These are phyloP conservation scores for Drosophila punjabiensis DNA, from an alignment of 1,140 invertebrate species.

Conservation along the genomic window DNA sequence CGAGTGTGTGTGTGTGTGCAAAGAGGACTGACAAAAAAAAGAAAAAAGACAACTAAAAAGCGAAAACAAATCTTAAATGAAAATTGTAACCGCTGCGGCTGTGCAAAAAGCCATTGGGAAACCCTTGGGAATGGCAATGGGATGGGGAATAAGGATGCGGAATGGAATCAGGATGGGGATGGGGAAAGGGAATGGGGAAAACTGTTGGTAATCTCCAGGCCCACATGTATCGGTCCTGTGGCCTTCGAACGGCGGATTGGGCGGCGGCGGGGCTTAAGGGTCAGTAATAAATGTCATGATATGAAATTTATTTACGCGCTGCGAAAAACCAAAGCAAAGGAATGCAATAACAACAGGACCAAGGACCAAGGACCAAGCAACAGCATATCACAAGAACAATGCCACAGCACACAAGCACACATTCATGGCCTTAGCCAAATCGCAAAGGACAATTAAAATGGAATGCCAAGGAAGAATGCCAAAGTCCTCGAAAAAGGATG, in stretches of 20 bases:
- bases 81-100: constrained; percentile 72
- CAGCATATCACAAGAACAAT: constrained; percentile 56
- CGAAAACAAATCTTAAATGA: constrained; percentile 81
- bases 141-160: constrained; percentile 10
- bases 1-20: constrained; percentile 28
- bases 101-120: constrained; percentile 58
- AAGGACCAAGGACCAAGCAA: constrained; percentile 33
- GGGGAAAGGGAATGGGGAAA: constrained; percentile 3
- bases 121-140: constrained; percentile 35
- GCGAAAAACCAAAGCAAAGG: constrained; percentile 78
- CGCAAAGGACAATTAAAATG: constrained; percentile 61
- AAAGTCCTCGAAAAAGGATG: constrained; percentile 29
- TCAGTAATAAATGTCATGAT: constrained; percentile 83
- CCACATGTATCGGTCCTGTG: constrained; percentile 54
- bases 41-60: constrained; percentile 36
- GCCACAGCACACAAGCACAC: constrained; percentile 41
- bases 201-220: constrained; percentile 62
- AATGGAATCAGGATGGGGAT: background rate
- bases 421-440: constrained; percentile 43
- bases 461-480: constrained; percentile 48
- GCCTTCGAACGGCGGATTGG: constrained; percentile 45
- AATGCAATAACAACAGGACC: constrained; percentile 68
- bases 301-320: constrained; percentile 82
- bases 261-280: constrained; percentile 65
- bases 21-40: constrained; percentile 25